Evolutionary conservation across 1,140 invertebrate species (phyloP).

Genomic region (Cherax quadricarinatus): DNA sequence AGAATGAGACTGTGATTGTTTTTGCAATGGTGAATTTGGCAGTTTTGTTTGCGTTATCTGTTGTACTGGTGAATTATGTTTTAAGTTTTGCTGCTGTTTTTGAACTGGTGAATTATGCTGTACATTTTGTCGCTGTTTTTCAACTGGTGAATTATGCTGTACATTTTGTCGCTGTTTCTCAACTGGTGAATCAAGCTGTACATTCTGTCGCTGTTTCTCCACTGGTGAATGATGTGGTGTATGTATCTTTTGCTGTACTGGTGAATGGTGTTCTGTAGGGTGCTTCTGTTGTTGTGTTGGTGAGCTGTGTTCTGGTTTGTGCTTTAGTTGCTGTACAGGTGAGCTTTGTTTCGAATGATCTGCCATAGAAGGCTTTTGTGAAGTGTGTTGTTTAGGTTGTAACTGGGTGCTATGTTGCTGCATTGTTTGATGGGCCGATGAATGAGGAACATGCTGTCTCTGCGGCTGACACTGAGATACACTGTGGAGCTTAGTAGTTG

Average conservation of each 20-base stretch:
- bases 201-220: background rate
- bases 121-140: background rate
- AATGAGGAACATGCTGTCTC: background rate
- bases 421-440: background rate
- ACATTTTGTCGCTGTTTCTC: background rate
- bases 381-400: conserved; percentile 17
- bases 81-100: background rate
- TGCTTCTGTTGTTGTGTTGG: conserved; percentile 1
- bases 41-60: background rate
- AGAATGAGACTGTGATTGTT: conserved; percentile 2
- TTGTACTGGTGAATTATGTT: background rate
- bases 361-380: background rate
- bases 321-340: background rate
- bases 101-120: conserved; percentile 34
- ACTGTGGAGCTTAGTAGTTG: conserved; percentile 4
- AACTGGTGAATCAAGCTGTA: conserved; percentile 6
- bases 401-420: conserved; percentile 12
- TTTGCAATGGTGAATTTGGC: conserved; percentile 25
- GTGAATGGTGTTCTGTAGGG: conserved; percentile 21
- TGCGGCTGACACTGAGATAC: background rate
- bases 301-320: conserved; percentile 9
- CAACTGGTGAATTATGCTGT: conserved; percentile 13
- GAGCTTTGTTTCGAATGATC: conserved; percentile 26
- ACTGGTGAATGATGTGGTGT: conserved; percentile 20
- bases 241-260: background rate